Base-by-base conservation (phyloP, 92 coral and sea anemone genomes). In the Paramuricea clavata region DNA sequence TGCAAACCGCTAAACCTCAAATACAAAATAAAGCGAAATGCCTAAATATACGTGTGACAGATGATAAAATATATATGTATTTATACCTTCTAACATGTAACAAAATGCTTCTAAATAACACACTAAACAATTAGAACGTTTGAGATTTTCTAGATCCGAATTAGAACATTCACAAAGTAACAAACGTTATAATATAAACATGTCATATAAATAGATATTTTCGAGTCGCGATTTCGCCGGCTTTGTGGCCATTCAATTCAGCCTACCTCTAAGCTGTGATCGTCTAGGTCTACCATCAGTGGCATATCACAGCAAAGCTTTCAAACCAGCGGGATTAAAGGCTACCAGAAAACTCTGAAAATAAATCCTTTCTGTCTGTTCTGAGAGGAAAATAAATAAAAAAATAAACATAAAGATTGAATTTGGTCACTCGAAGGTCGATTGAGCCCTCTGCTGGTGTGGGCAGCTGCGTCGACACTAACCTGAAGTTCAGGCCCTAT, bases 21-120 rank as follows among this genome's bases (percentile, higher is more conserved):
- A 65, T 65, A 27, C 72, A 31, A 28, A 65, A 65, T 27, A 28
- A 26, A 21, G 41, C 31, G 19, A 2, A 27, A 26, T 28, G n/a
- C 28, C 72, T 65, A 65, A 65, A 65, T 65, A 65, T 65, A 65
- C 39, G 19, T 65, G 4, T 65, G 72, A 65, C 72, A 65, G 31
- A 31, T 41, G 41, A 65, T 5, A 7, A 33, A 28, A 54, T 54
- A 10, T 19, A 17, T 27, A 28, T n/a, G n/a, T n/a, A n/a, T n/a
- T n/a, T n/a, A n/a, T n/a, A n/a, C n/a, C n/a, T n/a, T 6, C 0
- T 16, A 65, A 65, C 12, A 26, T 65, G 22, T 28, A 21, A 26
- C 68, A 60, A 60, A 60, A 27, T 25, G 33, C 33, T 60, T 26
- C 32, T 11, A 25, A 60, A 60, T 22, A 6, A 0, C 23, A 27